phyloP scores from a whole-genome alignment of 2,888 invertebrate genomes.

The Petrolisthes cinctipes region DNA sequence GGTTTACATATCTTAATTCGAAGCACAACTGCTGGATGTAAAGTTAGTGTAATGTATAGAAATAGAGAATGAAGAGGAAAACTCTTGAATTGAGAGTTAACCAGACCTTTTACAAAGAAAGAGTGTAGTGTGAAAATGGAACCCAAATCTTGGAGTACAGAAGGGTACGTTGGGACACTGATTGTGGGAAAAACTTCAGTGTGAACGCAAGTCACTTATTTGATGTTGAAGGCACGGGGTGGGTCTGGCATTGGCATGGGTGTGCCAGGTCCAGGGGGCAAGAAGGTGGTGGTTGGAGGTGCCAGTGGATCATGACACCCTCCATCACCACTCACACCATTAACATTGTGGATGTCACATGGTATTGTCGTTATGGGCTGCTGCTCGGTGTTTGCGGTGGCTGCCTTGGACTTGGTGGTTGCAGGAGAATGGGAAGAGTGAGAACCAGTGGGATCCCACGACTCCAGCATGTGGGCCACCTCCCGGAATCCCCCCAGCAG shows the following conservation, averaged over 20 bases:
- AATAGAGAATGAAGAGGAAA: too few species aligned
- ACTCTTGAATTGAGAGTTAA: too few species aligned
- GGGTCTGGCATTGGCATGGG: constrained; percentile 7
- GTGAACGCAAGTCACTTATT: background rate
- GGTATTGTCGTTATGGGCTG: background rate
- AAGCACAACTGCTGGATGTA: too few species aligned
- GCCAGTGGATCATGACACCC: background rate
- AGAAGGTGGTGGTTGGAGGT: background rate
- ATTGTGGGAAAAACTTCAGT: background rate
- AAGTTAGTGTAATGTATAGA: too few species aligned
- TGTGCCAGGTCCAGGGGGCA: background rate
- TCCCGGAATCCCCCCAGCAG: constrained; percentile 46
- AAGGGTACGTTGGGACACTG: too few species aligned
- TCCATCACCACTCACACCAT: background rate
- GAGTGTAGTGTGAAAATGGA: too few species aligned
- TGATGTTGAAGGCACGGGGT: constrained; percentile 10
- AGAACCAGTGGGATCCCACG: constrained; percentile 29
- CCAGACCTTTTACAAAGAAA: too few species aligned
- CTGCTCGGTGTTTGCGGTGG: background rate
- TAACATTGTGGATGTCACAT: constrained; percentile 1
- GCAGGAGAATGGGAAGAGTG: background rate
- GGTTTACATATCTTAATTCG: too few species aligned
- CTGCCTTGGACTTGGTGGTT: background rate
- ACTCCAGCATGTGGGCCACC: constrained; percentile 48
- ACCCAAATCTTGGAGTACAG: too few species aligned